Conservation (phyloP, 2,888 invertebrate species). For the Drosophila neotestacea region DNA sequence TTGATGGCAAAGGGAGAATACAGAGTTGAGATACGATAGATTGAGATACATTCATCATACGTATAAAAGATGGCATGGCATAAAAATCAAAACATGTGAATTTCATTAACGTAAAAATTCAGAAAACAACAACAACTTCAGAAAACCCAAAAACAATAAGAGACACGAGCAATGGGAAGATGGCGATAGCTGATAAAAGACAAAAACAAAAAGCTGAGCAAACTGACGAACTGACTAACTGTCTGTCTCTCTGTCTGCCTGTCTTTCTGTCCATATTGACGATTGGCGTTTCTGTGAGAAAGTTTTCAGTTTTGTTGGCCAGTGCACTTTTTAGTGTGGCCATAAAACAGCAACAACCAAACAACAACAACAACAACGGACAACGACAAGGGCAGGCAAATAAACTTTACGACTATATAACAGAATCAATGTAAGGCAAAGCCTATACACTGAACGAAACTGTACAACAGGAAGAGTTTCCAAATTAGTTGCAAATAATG, state of each 20-base stretch:
- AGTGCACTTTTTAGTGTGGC: slow-evolving; percentile 76
- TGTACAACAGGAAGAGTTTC: neutral
- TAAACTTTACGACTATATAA: slow-evolving; percentile 79
- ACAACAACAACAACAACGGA: slow-evolving; percentile 27
- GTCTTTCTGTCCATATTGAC: slow-evolving; percentile 33
- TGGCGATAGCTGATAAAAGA: slow-evolving; percentile 62
- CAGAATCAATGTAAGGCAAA: slow-evolving; percentile 78
- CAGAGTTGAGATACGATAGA: slow-evolving; percentile 14
- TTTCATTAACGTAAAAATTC: slow-evolving; percentile 70
- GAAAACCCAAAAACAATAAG: neutral
- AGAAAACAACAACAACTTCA: slow-evolving; percentile 31
- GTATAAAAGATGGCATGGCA: slow-evolving; percentile 55
- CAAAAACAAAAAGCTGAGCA: slow-evolving; percentile 30
- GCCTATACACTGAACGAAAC: slow-evolving; percentile 46
- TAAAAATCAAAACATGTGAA: slow-evolving; percentile 72
- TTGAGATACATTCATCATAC: slow-evolving; percentile 67
- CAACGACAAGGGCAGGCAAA: slow-evolving; percentile 73
- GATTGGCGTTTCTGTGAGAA: slow-evolving; percentile 64
- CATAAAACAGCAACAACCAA: slow-evolving; percentile 65
- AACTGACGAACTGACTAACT: slow-evolving; percentile 37
- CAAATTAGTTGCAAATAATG: neutral
- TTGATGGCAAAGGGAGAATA: slow-evolving; percentile 38
- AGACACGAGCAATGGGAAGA: slow-evolving; percentile 42
- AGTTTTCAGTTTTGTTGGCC: slow-evolving; percentile 71
- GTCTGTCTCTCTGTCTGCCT: slow-evolving; percentile 17